Conservation (phyloP, 2,888 invertebrate species). For the Tinea trinotella region DNA sequence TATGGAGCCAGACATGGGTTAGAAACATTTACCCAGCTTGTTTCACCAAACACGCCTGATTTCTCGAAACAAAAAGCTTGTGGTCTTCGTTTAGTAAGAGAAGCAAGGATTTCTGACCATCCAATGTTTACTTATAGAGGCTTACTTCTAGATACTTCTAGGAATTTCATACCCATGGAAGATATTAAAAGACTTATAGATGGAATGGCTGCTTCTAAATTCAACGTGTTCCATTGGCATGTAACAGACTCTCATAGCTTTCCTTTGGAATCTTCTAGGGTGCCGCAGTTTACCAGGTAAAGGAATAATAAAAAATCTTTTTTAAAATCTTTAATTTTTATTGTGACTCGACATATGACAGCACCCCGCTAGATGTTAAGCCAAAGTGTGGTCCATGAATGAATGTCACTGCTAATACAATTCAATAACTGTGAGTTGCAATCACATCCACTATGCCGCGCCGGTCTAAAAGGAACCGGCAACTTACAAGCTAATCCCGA, state of each 20-base stretch:
- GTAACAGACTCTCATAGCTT: constrained; percentile 93
- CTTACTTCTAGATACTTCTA: constrained; percentile 87
- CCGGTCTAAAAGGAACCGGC: too few relatives aligned
- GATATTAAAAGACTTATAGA: constrained; percentile 82
- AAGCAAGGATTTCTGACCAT: constrained; percentile 79
- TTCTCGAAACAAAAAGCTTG: constrained; percentile 38
- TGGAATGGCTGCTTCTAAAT: constrained; percentile 88
- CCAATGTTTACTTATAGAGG: constrained; percentile 91
- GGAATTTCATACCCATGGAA: constrained; percentile 86
- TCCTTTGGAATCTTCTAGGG: constrained; percentile 83
- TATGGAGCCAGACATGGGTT: constrained; percentile 84
- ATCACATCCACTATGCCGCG: too few relatives aligned
- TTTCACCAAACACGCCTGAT: constrained; percentile 39
- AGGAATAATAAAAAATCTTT: too few relatives aligned
- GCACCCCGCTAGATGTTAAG: too few relatives aligned
- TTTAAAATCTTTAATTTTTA: too few relatives aligned
- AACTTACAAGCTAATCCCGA: too few relatives aligned
- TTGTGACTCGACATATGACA: too few relatives aligned
- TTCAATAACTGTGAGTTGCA: too few relatives aligned
- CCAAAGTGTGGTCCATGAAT: too few relatives aligned
- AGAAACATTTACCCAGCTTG: constrained; percentile 82
- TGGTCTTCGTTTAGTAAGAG: constrained; percentile 74
- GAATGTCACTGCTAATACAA: too few relatives aligned
- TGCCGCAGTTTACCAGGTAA: constrained; percentile 82
- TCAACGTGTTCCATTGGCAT: constrained; percentile 96